Conservation (phyloP, 2,113 vertebrate genomes). For the Pangasianodon hypophthalmus region DNA sequence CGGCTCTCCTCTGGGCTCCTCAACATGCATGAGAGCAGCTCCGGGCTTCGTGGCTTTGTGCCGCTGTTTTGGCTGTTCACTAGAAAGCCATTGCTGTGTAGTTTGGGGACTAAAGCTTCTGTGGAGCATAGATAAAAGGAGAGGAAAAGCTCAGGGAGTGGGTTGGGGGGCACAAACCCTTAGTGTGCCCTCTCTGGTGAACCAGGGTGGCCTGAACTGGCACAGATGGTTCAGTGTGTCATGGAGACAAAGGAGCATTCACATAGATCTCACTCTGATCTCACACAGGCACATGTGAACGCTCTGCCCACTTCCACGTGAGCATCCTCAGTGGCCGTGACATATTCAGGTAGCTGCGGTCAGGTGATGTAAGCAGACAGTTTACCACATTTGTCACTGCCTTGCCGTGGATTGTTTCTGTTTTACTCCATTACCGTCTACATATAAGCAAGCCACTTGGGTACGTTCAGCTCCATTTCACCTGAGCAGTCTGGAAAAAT, state of each 20-base stretch:
- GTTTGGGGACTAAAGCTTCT: conserved; percentile 54
- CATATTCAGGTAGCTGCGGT: background rate
- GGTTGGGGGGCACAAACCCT: conserved; percentile 35
- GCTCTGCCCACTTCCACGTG: conserved; percentile 9
- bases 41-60: conserved; percentile 58
- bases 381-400: background rate
- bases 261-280: conserved; percentile 38
- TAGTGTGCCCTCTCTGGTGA: conserved; percentile 43
- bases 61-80: conserved; percentile 65
- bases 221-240: conserved; percentile 65
- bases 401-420: conserved; percentile 6
- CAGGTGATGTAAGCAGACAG: conserved; percentile 3
- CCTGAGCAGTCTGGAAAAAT: conserved; percentile 4
- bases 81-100: conserved; percentile 63
- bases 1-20: conserved; percentile 72
- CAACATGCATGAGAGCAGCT: conserved; percentile 71
- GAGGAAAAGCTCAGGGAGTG: conserved; percentile 43
- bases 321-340: background rate
- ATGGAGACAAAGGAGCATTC: conserved; percentile 64
- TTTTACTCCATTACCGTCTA: conserved; percentile 28
- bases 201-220: conserved; percentile 57
- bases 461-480: conserved; percentile 41
- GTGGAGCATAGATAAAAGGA: conserved; percentile 47
- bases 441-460: background rate
- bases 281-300: conserved; percentile 26